Conservation (phyloP, 2,888 invertebrate genomes). For the Torymus texanus region DNA sequence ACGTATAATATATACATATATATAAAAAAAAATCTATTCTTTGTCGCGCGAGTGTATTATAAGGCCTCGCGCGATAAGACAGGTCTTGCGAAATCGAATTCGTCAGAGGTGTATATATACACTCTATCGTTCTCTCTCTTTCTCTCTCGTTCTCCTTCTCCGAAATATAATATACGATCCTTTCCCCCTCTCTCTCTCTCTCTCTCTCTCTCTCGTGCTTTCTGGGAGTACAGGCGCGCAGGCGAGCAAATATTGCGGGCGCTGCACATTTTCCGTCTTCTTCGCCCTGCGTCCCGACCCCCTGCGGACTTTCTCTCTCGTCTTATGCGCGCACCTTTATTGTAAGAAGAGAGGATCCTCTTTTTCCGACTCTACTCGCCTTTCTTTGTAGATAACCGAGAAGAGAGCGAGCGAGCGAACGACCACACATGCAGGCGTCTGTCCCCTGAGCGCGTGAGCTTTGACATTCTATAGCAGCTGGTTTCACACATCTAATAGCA, state of each 20-base stretch:
- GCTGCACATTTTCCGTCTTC: conserved; percentile 33
- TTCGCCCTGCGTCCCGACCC: conserved; percentile 11
- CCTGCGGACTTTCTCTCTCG: not conserved
- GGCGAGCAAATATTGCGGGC: conserved; percentile 28
- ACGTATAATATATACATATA: no score
- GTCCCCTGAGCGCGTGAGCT: conserved; percentile 3
- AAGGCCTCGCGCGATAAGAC: no score
- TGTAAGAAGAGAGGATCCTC: no score
- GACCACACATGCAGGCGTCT: no score
- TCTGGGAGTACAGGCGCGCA: not conserved
- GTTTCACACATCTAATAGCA: not conserved
- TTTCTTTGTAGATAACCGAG: no score
- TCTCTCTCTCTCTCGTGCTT: not conserved
- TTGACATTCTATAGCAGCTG: conserved; percentile 35
- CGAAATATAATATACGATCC: conserved; percentile 35
- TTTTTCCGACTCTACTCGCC: no score
- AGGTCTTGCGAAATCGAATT: no score
- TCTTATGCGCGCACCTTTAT: no score
- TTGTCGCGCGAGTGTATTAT: no score
- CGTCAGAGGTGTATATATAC: no score
- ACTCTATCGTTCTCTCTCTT: conserved; percentile 4
- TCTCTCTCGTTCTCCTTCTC: not conserved
- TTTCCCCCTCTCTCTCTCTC: not conserved
- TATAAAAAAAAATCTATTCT: no score
- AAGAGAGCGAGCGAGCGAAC: no score